phyloP scores from a whole-genome alignment of 2,113 vertebrate genomes.

The Collichthys lucidus region DNA sequence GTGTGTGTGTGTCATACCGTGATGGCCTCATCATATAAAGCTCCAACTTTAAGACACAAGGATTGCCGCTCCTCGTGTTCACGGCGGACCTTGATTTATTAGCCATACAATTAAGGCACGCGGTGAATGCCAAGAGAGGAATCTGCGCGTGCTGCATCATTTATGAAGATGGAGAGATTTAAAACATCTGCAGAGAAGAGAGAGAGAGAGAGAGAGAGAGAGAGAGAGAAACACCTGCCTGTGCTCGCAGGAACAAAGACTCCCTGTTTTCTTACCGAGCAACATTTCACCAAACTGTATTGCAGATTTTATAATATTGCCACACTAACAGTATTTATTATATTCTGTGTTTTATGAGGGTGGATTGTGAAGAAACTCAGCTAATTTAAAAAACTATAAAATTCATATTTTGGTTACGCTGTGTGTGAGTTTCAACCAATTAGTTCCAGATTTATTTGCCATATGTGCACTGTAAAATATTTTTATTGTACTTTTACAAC shows the following conservation, averaged over 20 bases:
- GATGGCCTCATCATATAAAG: neutral
- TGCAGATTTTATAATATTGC: neutral
- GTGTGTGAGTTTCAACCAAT: too few relatives aligned
- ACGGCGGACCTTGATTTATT: constrained; percentile 96
- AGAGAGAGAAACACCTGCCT: neutral
- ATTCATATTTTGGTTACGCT: neutral
- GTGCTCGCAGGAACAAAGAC: constrained; percentile 29
- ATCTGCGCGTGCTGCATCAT: constrained; percentile 46
- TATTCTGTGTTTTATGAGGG: too few relatives aligned
- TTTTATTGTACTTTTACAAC: too few relatives aligned
- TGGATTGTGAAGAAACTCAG: too few relatives aligned
- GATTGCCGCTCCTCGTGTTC: constrained; percentile 92
- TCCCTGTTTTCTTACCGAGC: neutral
- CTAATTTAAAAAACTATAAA: too few relatives aligned
- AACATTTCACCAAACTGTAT: neutral
- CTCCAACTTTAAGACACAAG: constrained; percentile 36
- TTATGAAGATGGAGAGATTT: constrained; percentile 13
- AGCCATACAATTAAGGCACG: constrained; percentile 96
- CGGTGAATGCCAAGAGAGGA: constrained; percentile 97
- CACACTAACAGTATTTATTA: neutral
- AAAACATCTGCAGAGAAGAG: constrained; percentile 30
- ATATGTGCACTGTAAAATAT: too few relatives aligned
- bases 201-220: constrained; percentile 4
- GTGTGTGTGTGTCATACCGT: neutral
- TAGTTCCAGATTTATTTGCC: too few relatives aligned